Percentiles rank a stretch among this genome's conserved stretches.
Evolutionary conservation across 2,113 vertebrate species (phyloP).

Genomic region (Hydrolagus affinis): DNA sequence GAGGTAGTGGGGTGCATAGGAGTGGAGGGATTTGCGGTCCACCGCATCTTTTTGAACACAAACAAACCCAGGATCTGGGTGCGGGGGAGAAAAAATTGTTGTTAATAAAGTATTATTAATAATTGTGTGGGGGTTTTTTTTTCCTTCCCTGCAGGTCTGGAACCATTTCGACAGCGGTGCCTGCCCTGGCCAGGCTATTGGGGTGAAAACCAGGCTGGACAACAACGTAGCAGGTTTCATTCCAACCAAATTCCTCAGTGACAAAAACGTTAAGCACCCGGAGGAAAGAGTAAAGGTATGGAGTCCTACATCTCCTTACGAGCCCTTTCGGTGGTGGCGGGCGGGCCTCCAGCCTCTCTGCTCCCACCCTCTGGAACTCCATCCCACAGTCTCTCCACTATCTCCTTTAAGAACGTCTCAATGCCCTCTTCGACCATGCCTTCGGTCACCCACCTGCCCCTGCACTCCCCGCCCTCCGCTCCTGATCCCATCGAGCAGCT

Average conservation of each 20-base stretch:
- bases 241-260: conserved; percentile 94
- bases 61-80: no score
- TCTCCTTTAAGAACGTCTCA: no score
- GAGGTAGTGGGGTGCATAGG: no score
- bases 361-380: conserved; percentile 40
- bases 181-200: conserved; percentile 93
- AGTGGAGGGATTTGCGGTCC: no score
- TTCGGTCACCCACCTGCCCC: no score
- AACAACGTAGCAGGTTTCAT: conserved; percentile 94
- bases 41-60: no score
- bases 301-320: not conserved
- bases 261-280: conserved; percentile 93
- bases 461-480: no score
- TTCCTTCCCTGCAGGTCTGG: conserved; percentile 71
- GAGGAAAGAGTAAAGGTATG: conserved; percentile 93
- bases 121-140: not conserved
- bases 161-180: conserved; percentile 98
- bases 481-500: no score
- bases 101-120: not conserved
- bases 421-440: no score
- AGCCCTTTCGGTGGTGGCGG: not conserved
- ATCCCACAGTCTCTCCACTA: no score
- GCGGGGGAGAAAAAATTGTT: not conserved
- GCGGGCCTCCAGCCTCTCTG: conserved; percentile 21
- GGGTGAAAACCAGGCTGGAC: conserved; percentile 84